Conservation (phyloP, 2,888 invertebrate genomes). For the Apodemia zela region DNA sequence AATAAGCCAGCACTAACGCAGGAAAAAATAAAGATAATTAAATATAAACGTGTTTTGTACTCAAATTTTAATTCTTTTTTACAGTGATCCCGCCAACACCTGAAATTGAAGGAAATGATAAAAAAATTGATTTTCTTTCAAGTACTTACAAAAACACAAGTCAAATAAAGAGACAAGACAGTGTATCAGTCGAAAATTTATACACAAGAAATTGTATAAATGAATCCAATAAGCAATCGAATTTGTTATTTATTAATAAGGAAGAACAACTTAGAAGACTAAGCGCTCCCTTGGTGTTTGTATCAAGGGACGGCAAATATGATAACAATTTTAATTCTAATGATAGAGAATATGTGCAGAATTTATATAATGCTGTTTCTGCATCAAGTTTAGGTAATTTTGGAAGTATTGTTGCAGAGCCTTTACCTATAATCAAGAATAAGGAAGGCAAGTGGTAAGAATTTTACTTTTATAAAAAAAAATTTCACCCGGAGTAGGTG, state of each 20-base stretch:
- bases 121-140: constrained; percentile 51
- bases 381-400: constrained; percentile 71
- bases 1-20: too few relatives aligned
- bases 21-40: too few relatives aligned
- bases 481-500: too few relatives aligned
- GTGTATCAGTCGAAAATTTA: constrained; percentile 60
- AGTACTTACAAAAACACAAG: background rate
- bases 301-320: constrained; percentile 49
- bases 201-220: constrained; percentile 46
- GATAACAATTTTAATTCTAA: constrained; percentile 67
- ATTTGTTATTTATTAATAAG: constrained; percentile 60
- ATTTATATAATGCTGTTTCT: constrained; percentile 69
- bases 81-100: constrained; percentile 73
- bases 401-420: constrained; percentile 62
- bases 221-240: constrained; percentile 46
- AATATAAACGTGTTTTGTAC: too few relatives aligned
- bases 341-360: constrained; percentile 66
- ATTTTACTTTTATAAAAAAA: constrained; percentile 22
- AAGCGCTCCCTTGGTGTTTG: constrained; percentile 68
- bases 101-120: constrained; percentile 50
- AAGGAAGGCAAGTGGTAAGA: constrained; percentile 74
- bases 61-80: constrained; percentile 33
- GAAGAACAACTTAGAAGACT: constrained; percentile 57
- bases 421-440: constrained; percentile 72
- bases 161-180: constrained; percentile 9